phyloP scores from a whole-genome alignment of 2,797 vertebrate species.

The Phoxinus dragarum region DNA sequence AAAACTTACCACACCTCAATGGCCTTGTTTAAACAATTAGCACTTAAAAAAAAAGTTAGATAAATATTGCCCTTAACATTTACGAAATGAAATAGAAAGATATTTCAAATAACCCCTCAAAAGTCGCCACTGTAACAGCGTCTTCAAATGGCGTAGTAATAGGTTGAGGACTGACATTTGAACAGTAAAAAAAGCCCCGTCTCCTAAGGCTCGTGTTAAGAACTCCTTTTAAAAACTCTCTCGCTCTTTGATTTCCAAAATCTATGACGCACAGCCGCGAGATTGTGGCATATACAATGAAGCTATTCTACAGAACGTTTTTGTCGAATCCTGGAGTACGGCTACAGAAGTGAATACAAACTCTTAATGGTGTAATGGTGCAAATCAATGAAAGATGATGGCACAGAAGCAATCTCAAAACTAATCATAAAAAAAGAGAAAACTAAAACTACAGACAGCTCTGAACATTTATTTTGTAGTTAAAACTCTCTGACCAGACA shows the following conservation, averaged over 20 bases:
- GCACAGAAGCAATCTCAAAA: constrained; percentile 85
- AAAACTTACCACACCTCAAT: constrained; percentile 68
- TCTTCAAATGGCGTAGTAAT: constrained; percentile 51
- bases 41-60: constrained; percentile 80
- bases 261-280: constrained; percentile 55
- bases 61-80: constrained; percentile 81
- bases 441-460: constrained; percentile 81
- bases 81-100: constrained; percentile 77
- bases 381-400: constrained; percentile 85
- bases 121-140: constrained; percentile 65
- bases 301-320: constrained; percentile 60
- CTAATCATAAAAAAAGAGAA: constrained; percentile 83
- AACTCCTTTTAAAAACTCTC: constrained; percentile 48
- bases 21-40: constrained; percentile 80
- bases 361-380: constrained; percentile 79
- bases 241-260: constrained; percentile 43
- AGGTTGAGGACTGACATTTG: constrained; percentile 43
- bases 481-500: constrained; percentile 88
- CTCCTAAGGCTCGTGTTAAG: constrained; percentile 56
- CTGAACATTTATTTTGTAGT: constrained; percentile 76
- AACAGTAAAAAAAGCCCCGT: constrained; percentile 54
- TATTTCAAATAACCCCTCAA: constrained; percentile 69
- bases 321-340: constrained; percentile 60
- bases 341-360: constrained; percentile 75
- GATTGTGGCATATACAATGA: constrained; percentile 62